Evolutionary conservation across 2,888 invertebrate genomes (phyloP).

Genomic region (Cepaea hortensis): DNA sequence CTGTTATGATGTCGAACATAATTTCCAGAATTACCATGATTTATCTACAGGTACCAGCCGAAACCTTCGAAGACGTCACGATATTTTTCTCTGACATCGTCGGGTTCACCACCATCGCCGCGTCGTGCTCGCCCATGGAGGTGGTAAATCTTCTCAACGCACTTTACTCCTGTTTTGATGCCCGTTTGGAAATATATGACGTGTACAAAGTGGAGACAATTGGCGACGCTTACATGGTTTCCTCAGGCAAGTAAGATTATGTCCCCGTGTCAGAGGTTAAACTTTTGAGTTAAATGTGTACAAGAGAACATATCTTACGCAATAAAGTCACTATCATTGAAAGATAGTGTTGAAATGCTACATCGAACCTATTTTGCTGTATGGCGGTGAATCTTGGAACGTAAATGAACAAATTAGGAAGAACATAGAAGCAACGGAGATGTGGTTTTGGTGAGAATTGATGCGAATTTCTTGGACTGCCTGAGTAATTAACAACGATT

Average conservation of each 20-base stretch:
- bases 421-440: no score
- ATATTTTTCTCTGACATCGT: conserved; percentile 72
- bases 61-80: conserved; percentile 66
- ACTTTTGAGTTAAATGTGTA: neutral
- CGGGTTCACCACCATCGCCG: conserved; percentile 68
- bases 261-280: neutral
- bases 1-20: no score
- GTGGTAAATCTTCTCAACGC: conserved; percentile 68
- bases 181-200: conserved; percentile 65
- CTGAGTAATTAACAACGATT: no score
- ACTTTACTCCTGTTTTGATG: conserved; percentile 66
- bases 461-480: no score
- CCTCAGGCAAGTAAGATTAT: conserved; percentile 49
- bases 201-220: conserved; percentile 71
- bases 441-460: no score
- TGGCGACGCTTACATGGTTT: conserved; percentile 56
- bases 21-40: no score
- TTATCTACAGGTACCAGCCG: conserved; percentile 60
- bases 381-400: no score
- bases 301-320: neutral
- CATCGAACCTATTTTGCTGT: no score
- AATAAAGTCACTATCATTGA: no score
- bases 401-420: no score
- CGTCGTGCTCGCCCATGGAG: conserved; percentile 67
- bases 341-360: no score